These are phyloP conservation scores for Bubo blakistoni DNA, from an alignment of 2,113 vertebrate genomes.

Conservation along the genomic window DNA sequence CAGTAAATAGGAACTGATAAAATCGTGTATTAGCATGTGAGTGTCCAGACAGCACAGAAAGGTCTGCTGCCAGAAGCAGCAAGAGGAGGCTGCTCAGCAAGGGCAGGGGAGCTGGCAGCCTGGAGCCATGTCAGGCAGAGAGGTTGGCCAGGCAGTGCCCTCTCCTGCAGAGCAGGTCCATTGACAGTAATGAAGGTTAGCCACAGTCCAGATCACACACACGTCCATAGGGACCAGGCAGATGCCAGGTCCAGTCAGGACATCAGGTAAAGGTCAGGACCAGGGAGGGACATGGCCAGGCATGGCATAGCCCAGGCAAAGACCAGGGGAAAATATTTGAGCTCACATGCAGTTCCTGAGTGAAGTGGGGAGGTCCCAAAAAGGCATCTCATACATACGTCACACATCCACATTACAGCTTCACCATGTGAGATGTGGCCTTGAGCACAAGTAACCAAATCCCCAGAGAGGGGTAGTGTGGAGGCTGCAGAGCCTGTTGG, in stretches of 20 bases:
- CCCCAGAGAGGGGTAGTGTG: rapidly evolving
- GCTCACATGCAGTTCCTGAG: not conserved
- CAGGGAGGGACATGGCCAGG: not conserved
- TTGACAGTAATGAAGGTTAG: not conserved
- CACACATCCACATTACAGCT: rapidly evolving
- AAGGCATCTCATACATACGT: not conserved
- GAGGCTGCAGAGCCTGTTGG: not conserved
- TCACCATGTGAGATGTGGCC: not conserved
- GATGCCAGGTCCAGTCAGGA: not conserved
- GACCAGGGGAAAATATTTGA: not conserved
- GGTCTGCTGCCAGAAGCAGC: not conserved
- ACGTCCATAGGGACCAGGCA: not conserved
- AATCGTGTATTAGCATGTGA: not conserved
- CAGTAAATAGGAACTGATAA: not conserved
- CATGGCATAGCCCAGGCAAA: not conserved
- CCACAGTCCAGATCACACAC: not conserved
- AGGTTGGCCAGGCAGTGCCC: not conserved
- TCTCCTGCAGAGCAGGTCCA: not conserved
- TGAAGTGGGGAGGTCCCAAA: not conserved
- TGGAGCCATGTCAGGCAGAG: not conserved
- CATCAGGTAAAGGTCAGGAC: not conserved
- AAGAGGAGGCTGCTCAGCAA: not conserved
- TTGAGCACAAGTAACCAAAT: not conserved
- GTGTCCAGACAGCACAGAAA: not conserved
- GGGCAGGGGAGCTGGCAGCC: not conserved